Evolutionary conservation across 37 sponge, comb jelly and placozoan species (phyloP).

Genomic region (Beroe forskalii): DNA sequence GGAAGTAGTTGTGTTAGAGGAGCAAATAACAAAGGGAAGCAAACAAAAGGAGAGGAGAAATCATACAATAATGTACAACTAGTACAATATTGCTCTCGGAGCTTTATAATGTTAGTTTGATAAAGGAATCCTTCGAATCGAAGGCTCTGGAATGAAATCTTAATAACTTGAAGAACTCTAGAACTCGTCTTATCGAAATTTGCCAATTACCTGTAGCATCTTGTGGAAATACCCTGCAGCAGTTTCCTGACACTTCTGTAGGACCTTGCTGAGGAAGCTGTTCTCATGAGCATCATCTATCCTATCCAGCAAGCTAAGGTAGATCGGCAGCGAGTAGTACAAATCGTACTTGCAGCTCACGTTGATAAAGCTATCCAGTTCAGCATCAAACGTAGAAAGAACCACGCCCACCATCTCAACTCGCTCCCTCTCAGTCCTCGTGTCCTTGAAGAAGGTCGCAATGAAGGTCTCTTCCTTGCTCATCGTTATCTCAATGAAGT

Average conservation of each 20-base stretch:
- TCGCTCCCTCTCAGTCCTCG: conserved; percentile 20
- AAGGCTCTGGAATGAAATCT: no score
- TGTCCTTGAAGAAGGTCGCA: conserved; percentile 15
- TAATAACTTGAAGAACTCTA: neutral
- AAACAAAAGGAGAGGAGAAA: no score
- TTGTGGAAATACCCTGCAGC: conserved; percentile 18
- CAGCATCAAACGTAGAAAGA: neutral
- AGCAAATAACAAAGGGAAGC: no score
- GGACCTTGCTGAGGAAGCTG: neutral
- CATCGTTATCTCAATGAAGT: conserved; percentile 64
- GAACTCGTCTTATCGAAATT: no score
- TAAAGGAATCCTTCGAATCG: no score
- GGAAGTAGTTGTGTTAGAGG: no score
- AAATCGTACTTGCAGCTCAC: conserved; percentile 50
- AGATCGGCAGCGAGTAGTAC: conserved; percentile 54
- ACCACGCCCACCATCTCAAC: neutral
- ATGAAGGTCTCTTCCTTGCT: conserved; percentile 42
- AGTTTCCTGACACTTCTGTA: neutral
- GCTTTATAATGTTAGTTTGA: no score
- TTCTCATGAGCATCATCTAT: neutral
- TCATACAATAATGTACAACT: no score
- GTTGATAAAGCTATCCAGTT: conserved; percentile 17
- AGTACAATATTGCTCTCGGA: no score
- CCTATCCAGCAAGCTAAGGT: conserved; percentile 31
- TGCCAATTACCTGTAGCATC: conserved; percentile 45